These are phyloP conservation scores for Coturnix japonica DNA, from an alignment of 2,113 vertebrate genomes.

Conservation along the genomic window DNA sequence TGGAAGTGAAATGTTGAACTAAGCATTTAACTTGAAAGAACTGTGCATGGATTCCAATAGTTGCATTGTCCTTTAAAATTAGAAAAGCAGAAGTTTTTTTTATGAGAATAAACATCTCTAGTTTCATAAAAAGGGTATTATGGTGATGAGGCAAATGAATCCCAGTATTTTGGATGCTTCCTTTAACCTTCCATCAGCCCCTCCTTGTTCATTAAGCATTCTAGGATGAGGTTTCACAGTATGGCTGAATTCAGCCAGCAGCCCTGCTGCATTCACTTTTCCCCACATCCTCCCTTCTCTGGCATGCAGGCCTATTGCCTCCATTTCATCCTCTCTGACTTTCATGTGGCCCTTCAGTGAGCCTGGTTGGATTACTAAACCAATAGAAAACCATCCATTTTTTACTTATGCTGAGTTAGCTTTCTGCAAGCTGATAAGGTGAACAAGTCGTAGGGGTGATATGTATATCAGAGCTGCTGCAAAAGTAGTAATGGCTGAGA, in stretches of 20 bases:
- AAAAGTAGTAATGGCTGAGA: not conserved
- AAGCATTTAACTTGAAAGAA: constrained; percentile 68
- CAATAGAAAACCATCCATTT: not conserved
- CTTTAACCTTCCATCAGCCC: constrained; percentile 20
- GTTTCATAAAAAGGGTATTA: constrained; percentile 64
- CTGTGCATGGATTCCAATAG: constrained; percentile 12
- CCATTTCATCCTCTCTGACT: not conserved
- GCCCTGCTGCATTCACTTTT: not conserved
- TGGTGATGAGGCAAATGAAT: constrained; percentile 41
- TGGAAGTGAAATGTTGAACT: constrained; percentile 64
- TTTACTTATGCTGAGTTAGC: not conserved
- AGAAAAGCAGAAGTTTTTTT: constrained; percentile 33
- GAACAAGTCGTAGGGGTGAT: not conserved
- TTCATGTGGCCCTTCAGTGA: fast-evolving
- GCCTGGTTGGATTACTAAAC: not conserved
- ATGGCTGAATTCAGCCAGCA: not conserved
- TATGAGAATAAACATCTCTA: constrained; percentile 25
- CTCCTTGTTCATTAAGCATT: not conserved
- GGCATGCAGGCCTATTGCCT: not conserved
- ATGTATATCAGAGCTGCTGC: not conserved
- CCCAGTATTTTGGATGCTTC: constrained; percentile 3
- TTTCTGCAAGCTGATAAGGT: not conserved
- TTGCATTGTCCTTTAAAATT: constrained; percentile 56
- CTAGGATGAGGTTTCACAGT: not conserved
- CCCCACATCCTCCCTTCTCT: not conserved